Evolutionary conservation across 2,888 invertebrate species (phyloP).

Genomic region (Oegoconia quadripuncta): DNA sequence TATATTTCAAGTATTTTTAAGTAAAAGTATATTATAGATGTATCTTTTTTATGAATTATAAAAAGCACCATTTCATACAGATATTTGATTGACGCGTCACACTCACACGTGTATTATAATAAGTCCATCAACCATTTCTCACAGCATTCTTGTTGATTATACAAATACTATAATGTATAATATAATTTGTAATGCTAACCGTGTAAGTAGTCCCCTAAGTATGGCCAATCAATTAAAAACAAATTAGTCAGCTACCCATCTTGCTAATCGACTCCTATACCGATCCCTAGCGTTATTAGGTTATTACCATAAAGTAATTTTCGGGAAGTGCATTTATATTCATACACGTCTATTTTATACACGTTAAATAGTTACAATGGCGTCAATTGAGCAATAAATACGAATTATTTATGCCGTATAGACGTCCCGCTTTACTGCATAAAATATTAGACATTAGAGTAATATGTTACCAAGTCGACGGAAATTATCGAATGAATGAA

Average conservation of each 20-base stretch:
- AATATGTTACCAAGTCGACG: conserved; percentile 40
- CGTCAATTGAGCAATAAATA: conserved; percentile 2
- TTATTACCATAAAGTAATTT: background rate
- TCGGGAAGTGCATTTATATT: background rate
- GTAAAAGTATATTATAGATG: too few species aligned
- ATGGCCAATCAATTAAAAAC: background rate
- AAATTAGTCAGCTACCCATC: background rate
- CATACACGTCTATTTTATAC: background rate
- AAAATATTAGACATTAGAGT: conserved; percentile 44
- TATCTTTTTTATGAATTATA: too few species aligned
- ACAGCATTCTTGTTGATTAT: too few species aligned
- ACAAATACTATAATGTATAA: too few species aligned
- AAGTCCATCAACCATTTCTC: too few species aligned
- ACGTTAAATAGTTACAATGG: background rate
- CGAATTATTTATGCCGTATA: conserved; percentile 33
- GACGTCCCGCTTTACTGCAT: conserved; percentile 22
- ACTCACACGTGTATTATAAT: too few species aligned
- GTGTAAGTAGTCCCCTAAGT: too few species aligned
- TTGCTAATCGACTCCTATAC: background rate
- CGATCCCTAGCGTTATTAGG: background rate
- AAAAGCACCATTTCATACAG: too few species aligned
- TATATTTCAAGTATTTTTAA: too few species aligned
- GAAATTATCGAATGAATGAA: conserved; percentile 56
- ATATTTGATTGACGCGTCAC: too few species aligned
- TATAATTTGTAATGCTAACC: too few species aligned